Evolutionary conservation across 2,888 invertebrate species (phyloP), one percentile per base, ranked within the genome.

Genomic region (Aporophyla nigra): DNA sequence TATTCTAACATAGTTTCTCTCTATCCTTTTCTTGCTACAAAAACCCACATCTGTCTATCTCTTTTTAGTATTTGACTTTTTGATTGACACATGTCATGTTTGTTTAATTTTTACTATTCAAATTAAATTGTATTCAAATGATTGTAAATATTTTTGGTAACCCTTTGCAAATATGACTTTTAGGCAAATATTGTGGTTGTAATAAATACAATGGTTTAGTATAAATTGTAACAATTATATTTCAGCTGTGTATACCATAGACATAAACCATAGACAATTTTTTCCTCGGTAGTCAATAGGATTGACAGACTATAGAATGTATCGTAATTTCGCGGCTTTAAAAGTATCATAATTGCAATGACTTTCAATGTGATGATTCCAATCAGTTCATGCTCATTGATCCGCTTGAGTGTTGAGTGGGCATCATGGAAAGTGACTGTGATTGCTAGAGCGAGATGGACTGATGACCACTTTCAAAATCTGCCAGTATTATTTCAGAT

Each of bases 11-110:
- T 71, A 63, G 54, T 71, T 59, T 59, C 7, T 14, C 16, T 63
- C 33, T 67, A 71, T 82, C 72, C 58, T 74, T 76, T 77, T 78
- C 71, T 43, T 68, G 59, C 73, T 68, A 46, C 27, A 40, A 14
- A 27, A 56, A 54, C 10, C 16, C 54, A 12, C 5, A 56, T 72
- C 10, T 49, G 10, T 49, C 33, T 21, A 40, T 83, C 73, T 56
- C 78, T 72, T 69, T 71, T 49, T 21, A 53, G 0, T 49, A 70
- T 88, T 88, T 84, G 85, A 85, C 84, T 86, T 88, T 90, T 83
- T 91, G 92, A 92, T 91, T 92, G 92, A 92, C 93, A 84, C 80
- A 85, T 88, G 88, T 84, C 90, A 88, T 86, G 75, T 88, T 89
- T 90, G 80, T 86, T 77, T 84, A 71, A 82, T 67, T 71, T 86